Conservation (phyloP, 2,888 invertebrate genomes). For the Ochropleura leucogaster region DNA sequence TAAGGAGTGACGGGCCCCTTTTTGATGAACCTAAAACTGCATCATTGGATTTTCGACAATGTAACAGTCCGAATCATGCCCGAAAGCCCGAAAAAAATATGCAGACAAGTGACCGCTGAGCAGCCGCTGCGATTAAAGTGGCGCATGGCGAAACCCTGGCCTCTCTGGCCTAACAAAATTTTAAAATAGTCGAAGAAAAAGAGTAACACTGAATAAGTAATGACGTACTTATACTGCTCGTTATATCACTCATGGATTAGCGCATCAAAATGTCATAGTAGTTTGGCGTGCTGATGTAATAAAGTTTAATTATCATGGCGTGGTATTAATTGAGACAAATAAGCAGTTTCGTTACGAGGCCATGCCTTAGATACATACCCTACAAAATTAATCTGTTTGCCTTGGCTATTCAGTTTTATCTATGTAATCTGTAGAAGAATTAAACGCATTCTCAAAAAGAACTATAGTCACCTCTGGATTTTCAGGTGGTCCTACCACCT, state of each 20-base stretch:
- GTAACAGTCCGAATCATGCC: too few species aligned
- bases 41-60: too few species aligned
- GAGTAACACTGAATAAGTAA: not conserved
- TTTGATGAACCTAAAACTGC: too few species aligned
- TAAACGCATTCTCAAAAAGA: not conserved
- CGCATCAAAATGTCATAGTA: slow-evolving; percentile 8
- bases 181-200: too few species aligned
- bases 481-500: too few species aligned
- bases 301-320: slow-evolving; percentile 35
- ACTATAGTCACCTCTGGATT: too few species aligned
- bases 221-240: not conserved
- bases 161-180: too few species aligned
- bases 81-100: too few species aligned
- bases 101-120: too few species aligned
- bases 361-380: slow-evolving; percentile 13
- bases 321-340: slow-evolving; percentile 33
- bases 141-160: too few species aligned
- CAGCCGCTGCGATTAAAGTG: too few species aligned
- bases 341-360: slow-evolving; percentile 35
- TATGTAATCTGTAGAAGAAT: slow-evolving; percentile 33
- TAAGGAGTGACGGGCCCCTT: too few species aligned
- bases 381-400: slow-evolving; percentile 30
- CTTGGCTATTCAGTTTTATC: slow-evolving; percentile 23
- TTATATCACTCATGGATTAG: slow-evolving; percentile 9
- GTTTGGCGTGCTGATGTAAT: slow-evolving; percentile 22